Evolutionary conservation across 2,797 vertebrate genomes (phyloP).

Genomic region (Squalus acanthias): DNA sequence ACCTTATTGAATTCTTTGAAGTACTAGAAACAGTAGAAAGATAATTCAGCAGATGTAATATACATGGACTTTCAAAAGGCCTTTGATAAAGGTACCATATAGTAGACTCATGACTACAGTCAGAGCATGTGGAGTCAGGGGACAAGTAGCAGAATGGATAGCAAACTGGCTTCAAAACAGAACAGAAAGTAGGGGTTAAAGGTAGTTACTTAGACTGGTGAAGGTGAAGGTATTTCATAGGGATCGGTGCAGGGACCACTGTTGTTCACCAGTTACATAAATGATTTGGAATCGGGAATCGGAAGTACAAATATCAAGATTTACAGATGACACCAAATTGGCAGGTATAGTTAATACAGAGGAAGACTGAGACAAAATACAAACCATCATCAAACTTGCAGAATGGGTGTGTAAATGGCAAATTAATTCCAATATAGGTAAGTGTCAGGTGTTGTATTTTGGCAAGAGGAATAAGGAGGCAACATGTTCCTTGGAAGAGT

Average conservation of each 20-base stretch:
- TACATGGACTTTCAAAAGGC: background rate
- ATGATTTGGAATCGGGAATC: background rate
- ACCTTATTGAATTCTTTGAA: background rate
- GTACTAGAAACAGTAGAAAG: background rate
- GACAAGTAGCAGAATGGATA: background rate
- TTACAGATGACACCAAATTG: background rate
- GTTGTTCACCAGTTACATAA: background rate
- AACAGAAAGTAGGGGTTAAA: background rate
- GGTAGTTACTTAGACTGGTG: background rate
- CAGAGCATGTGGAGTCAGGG: background rate
- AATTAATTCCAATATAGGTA: background rate
- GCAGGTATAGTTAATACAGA: background rate
- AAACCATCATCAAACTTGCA: background rate
- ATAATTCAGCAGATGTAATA: background rate
- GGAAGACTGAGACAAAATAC: background rate
- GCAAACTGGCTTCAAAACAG: background rate
- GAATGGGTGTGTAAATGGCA: background rate
- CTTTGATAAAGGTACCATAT: background rate
- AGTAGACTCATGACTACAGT: background rate
- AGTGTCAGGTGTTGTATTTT: background rate
- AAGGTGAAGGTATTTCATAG: background rate
- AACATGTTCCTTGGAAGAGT: background rate
- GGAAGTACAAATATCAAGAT: background rate
- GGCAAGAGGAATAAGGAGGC: background rate
- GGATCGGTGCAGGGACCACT: background rate